Evolutionary conservation across 2,888 invertebrate genomes (phyloP), one percentile per base, ranked within the genome.

Genomic region (Cartodere bifasciata): DNA sequence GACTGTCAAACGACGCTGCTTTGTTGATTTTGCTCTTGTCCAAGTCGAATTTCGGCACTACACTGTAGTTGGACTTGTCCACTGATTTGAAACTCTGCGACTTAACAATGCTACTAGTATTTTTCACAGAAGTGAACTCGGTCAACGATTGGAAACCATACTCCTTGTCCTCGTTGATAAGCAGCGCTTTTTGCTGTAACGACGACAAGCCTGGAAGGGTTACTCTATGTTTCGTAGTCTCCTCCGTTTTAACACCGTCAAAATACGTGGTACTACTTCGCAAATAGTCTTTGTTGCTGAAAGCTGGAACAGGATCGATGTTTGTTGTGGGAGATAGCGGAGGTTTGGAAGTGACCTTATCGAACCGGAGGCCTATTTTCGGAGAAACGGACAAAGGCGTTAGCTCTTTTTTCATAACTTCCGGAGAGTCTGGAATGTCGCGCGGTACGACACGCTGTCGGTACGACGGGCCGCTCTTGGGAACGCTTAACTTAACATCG

Each of bases 41-140:
- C 11, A 11, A 16, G 38, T 32, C 28, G 36, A 23, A 12, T 13
- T 35, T 5, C 28, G 28, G 13, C 23, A 9, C 23, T 27, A 9
- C 22, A 27, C 30, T 9, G 26, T 11, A 11, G 11, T 29, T 16
- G 68, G 66, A 38, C 44, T 41, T n/a, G 41, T 69, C 65, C 50
- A n/a, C n/a, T n/a, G n/a, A 67, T 67, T 46, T 70, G 56, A 81
- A 80, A 48, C 80, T 81, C 40, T 77, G 75, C 2, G 79, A 76
- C 52, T 81, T 81, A 29, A 74, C 79, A 80, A 40, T 76, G 75
- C 2, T 78, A 76, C 52, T 81, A 79, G 31, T 73, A 69, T 64
- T 56, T 47, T 62, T 65, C 15, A 57, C 49, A 27, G 43, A 41
- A 12, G 47, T 46, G 30, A 47, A 48, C 34, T 60, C 55, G 13